phyloP scores from a whole-genome alignment of 2,113 vertebrate species.

The Eclectus roratus region DNA sequence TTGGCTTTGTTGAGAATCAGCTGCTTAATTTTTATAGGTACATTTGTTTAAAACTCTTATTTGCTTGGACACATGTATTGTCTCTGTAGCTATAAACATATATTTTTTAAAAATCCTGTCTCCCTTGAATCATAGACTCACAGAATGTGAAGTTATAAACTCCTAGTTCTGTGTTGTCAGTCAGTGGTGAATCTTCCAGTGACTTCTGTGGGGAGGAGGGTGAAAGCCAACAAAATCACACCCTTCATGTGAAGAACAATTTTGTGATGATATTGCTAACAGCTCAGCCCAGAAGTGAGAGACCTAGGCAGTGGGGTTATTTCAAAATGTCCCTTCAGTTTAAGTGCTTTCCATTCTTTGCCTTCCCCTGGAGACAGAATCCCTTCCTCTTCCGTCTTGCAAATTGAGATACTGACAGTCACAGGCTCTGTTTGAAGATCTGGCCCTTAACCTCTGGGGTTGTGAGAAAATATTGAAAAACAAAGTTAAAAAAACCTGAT shows the following conservation, averaged over 20 bases:
- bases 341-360: not conserved
- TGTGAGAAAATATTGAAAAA: slow-evolving; percentile 13
- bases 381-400: not conserved
- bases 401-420: not conserved
- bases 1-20: not conserved
- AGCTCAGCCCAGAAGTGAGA: not conserved
- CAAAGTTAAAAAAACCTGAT: not conserved
- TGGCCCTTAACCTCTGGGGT: not conserved
- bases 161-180: not conserved
- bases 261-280: not conserved
- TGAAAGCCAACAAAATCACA: not conserved
- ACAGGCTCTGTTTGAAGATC: slow-evolving; percentile 4
- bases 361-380: not conserved
- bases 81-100: not conserved
- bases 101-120: not conserved
- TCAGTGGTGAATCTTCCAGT: not conserved
- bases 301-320: not conserved
- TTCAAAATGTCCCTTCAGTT: not conserved
- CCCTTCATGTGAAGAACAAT: not conserved
- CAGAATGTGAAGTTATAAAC: not conserved
- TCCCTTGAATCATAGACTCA: not conserved
- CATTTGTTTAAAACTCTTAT: not conserved
- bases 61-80: not conserved
- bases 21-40: not conserved
- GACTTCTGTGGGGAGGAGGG: not conserved